Base-by-base conservation (phyloP, 2,113 vertebrate genomes). In the Phocoena sinus region DNA sequence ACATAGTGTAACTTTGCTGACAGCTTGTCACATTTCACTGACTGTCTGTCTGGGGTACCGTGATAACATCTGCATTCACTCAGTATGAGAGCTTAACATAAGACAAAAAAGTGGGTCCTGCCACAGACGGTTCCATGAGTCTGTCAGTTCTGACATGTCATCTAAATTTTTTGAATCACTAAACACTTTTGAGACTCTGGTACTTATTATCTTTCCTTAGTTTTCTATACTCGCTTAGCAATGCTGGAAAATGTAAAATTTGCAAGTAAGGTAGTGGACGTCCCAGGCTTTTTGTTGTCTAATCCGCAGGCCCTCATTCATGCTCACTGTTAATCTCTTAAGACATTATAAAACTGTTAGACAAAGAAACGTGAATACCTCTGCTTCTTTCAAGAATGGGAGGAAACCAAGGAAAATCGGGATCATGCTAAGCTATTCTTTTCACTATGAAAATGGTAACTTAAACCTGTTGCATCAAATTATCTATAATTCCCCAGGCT, bases 61-160 rank as follows among this genome's bases (percentile, higher is more conserved):
- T 73, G 99, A 99, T 99, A 99, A 99, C 99, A 99, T 99, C 99
- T 99, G 99, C 99, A 99, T 99, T 99, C 99, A 99, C 99, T 99
- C 99, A 99, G 98, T 99, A 99, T 97, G 85, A 99, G 99, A 98
- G 99, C 99, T 99, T 99, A 99, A 99, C 98, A 99, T 96, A 98
- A 99, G 99, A 99, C 99, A 99, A 98, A 99, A 99, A 99, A 99
- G 98, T 98, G 95, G 98, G 99, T 99, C 99, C 98, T 99, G 99
- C 99, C 99, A 98, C 96, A 98, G 99, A 99, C 99, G 98, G 98
- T 98, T 99, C 99, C 98, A 98, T 99, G 98, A 99, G 98, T 98
- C 98, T 99, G 98, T 99, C 99, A 98, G 98, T 98, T 99, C 98
- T 99, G 99, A 99, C 98, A 99, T 99, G 99, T 99, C 99, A 99